phyloP scores from a whole-genome alignment of 1,140 invertebrate species.

The Dreissena rostriformis region DNA sequence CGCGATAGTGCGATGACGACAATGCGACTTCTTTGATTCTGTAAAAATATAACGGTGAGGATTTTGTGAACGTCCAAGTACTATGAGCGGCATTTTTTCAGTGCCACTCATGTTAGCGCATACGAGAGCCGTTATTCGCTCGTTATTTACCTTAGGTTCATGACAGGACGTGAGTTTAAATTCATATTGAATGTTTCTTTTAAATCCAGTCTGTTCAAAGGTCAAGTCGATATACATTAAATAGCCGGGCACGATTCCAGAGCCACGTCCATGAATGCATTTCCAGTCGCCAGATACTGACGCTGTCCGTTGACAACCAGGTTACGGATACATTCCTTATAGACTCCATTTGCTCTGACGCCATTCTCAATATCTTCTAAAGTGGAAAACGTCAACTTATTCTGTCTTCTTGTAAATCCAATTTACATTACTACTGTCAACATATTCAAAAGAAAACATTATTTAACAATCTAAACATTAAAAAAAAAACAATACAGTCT shows the following conservation, averaged over 20 bases:
- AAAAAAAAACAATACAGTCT: background rate
- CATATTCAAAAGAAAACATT: background rate
- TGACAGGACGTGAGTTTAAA: no score
- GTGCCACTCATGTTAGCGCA: no score
- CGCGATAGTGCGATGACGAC: no score
- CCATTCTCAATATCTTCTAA: constrained; percentile 81
- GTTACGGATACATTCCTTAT: constrained; percentile 90
- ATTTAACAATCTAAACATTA: background rate
- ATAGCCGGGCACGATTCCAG: constrained; percentile 66
- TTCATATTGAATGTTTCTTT: no score
- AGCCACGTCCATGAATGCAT: constrained; percentile 59
- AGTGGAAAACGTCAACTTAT: constrained; percentile 24
- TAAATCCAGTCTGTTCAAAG: background rate
- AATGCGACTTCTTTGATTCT: no score
- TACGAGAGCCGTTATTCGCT: no score
- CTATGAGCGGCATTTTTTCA: no score
- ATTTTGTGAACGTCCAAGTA: no score
- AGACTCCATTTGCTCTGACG: constrained; percentile 85
- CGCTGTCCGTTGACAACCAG: constrained; percentile 69
- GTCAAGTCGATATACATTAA: constrained; percentile 53
- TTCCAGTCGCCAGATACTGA: constrained; percentile 65
- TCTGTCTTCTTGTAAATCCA: background rate
- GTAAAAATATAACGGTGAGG: no score
- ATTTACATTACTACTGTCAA: background rate
- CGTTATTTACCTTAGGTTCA: no score